Conservation (phyloP, 2,888 invertebrate genomes). For the Eretmocerus hayati region DNA sequence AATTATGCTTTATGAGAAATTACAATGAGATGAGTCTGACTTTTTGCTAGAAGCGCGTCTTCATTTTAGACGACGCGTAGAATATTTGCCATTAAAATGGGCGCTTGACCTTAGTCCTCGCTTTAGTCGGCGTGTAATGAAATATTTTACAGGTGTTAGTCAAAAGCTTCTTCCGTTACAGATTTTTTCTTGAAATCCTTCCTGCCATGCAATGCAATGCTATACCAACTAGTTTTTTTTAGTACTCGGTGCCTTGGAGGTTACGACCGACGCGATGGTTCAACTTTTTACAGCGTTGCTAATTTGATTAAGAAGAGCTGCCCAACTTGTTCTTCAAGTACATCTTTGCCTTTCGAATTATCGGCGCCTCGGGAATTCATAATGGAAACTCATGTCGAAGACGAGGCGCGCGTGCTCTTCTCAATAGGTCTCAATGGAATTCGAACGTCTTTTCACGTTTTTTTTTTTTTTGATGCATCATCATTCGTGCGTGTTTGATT, state of each 20-base stretch:
- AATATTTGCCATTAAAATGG: slow-evolving; percentile 22
- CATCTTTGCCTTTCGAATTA: slow-evolving; percentile 4
- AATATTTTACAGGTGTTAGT: slow-evolving; percentile 27
- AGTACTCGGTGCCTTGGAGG: neutral
- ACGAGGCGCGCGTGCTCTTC: no score
- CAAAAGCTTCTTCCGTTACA: slow-evolving; percentile 5
- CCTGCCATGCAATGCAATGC: neutral
- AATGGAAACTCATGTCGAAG: no score
- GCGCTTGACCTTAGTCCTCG: no score
- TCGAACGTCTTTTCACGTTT: no score
- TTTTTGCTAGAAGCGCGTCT: no score
- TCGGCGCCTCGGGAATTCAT: neutral
- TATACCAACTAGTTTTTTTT: slow-evolving; percentile 3
- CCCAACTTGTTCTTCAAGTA: no score
- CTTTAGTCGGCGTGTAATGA: slow-evolving; percentile 28
- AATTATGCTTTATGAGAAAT: no score
- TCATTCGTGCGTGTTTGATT: no score
- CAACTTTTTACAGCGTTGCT: slow-evolving; percentile 24
- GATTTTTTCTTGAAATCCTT: slow-evolving; percentile 19
- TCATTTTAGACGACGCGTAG: neutral
- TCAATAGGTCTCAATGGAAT: no score
- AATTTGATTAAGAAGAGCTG: slow-evolving; percentile 24
- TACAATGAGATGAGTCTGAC: no score
- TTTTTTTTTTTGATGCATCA: no score
- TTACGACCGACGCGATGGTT: slow-evolving; percentile 10